Conservation (phyloP, 2,113 vertebrate genomes). For the Gallinago media region DNA sequence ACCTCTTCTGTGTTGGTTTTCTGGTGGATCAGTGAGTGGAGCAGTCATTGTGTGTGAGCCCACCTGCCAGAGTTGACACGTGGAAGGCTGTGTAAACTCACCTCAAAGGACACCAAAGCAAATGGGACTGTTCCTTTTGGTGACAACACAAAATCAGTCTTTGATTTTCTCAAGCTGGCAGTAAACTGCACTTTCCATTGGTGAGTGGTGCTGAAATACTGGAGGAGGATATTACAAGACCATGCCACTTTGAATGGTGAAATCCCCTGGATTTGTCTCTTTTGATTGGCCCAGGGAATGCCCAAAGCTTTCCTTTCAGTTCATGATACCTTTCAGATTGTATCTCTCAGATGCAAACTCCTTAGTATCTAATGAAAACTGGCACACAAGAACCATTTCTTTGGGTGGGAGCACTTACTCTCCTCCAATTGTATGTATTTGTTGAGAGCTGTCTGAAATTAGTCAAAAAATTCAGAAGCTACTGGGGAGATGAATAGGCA, state of each 20-base stretch:
- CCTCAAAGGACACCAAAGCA: neutral
- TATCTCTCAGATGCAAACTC: neutral
- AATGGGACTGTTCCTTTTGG: neutral
- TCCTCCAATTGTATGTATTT: neutral
- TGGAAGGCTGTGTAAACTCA: neutral
- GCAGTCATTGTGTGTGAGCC: too few relatives aligned
- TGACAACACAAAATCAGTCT: neutral
- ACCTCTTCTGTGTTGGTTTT: neutral
- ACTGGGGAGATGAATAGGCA: neutral
- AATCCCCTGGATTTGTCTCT: neutral
- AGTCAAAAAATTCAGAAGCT: neutral
- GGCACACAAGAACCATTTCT: neutral
- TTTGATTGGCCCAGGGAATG: neutral
- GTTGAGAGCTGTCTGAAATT: neutral
- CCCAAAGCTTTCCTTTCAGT: neutral
- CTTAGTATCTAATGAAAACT: neutral
- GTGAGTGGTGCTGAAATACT: neutral
- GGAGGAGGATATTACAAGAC: neutral
- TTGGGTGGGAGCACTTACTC: neutral
- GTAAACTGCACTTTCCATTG: neutral
- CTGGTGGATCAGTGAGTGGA: neutral
- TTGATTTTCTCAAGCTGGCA: neutral
- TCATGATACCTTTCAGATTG: neutral
- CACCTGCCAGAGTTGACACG: rapidly evolving
- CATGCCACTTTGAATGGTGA: neutral